Conservation (phyloP, 2,797 vertebrate species). For the Acanthurus lineatus region DNA sequence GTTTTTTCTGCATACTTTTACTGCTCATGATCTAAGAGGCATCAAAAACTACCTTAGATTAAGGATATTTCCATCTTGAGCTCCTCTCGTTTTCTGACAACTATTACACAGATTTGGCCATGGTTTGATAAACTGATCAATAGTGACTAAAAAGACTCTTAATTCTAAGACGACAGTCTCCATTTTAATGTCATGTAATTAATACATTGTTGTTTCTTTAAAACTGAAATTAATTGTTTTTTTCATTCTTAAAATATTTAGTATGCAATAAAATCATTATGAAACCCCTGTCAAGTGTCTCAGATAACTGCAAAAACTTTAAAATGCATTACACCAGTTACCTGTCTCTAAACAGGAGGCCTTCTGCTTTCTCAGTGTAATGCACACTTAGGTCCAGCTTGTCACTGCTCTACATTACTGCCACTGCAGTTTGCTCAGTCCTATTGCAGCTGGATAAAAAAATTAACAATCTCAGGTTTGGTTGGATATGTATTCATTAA, state of each 20-base stretch:
- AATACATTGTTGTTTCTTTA: too few relatives aligned
- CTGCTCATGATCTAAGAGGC: not conserved
- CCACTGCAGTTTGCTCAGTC: slow-evolving; percentile 31
- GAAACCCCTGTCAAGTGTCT: slow-evolving; percentile 6
- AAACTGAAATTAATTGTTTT: too few relatives aligned
- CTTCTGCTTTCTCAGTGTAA: slow-evolving; percentile 10
- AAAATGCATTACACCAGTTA: not conserved
- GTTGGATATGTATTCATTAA: too few relatives aligned
- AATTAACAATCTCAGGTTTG: too few relatives aligned
- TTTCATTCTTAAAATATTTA: too few relatives aligned
- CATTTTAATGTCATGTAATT: too few relatives aligned
- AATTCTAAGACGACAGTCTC: not conserved
- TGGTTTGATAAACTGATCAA: not conserved
- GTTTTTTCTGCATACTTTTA: not conserved
- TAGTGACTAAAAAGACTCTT: not conserved
- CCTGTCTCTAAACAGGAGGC: slow-evolving; percentile 12
- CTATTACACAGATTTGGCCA: not conserved
- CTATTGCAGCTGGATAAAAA: slow-evolving; percentile 25
- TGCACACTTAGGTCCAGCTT: not conserved
- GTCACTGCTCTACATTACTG: slow-evolving; percentile 13
- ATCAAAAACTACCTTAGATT: too few relatives aligned
- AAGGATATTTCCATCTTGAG: not conserved
- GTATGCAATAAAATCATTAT: not conserved
- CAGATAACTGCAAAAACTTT: too few relatives aligned
- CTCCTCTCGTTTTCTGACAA: not conserved